Evolutionary conservation across 2,797 vertebrate genomes (phyloP).

Genomic region (Semotilus atromaculatus): DNA sequence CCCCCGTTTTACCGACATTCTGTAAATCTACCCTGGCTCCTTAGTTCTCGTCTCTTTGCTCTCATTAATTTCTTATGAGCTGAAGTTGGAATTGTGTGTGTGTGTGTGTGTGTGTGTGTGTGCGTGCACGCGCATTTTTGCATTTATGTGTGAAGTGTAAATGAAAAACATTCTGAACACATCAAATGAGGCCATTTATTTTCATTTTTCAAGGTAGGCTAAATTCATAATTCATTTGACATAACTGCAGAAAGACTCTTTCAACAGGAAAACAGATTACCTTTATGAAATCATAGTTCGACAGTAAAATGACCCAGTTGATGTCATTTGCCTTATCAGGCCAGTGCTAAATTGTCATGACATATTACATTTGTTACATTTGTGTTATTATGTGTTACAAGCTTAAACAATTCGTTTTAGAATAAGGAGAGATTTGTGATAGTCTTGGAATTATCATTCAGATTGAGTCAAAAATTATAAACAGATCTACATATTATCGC

Average conservation of each 20-base stretch:
- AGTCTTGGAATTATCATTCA: background rate
- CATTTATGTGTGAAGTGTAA: constrained; percentile 3
- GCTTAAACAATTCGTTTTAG: background rate
- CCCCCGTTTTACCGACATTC: constrained; percentile 33
- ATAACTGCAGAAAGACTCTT: constrained; percentile 6
- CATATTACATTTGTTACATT: background rate
- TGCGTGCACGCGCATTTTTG: background rate
- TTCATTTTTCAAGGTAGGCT: background rate
- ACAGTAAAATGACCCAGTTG: background rate
- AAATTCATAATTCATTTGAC: background rate
- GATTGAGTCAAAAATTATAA: background rate
- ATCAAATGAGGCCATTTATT: background rate
- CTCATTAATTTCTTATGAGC: constrained; percentile 35
- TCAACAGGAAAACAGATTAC: background rate
- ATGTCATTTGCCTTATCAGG: background rate
- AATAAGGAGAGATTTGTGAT: background rate
- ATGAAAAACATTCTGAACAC: background rate
- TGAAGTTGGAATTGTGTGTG: background rate
- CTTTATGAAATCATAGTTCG: constrained; percentile 3
- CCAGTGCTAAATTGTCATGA: background rate
- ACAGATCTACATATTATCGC: background rate
- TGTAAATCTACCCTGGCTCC: constrained; percentile 38
- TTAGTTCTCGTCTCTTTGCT: constrained; percentile 24
- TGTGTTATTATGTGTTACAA: background rate
- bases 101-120: background rate